These are phyloP conservation scores for Ictidomys tridecemlineatus DNA, from an alignment of 2,113 vertebrate genomes.

Conservation along the genomic window DNA sequence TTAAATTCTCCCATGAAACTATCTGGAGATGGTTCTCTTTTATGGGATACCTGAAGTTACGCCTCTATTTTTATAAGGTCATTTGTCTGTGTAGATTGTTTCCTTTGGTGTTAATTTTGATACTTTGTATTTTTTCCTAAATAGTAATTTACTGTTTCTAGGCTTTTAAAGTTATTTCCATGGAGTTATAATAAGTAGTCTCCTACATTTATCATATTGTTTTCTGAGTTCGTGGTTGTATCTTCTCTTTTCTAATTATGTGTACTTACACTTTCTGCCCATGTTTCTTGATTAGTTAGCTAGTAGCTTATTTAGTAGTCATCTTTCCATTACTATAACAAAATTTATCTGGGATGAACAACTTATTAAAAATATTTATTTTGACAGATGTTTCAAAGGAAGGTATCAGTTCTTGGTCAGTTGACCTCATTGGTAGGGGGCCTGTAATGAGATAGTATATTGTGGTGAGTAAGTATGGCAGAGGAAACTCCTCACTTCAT, in stretches of 20 bases:
- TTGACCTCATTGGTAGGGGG: neutral
- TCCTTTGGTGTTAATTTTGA: neutral
- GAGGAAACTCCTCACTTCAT: neutral
- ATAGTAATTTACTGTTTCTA: neutral
- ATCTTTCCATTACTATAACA: neutral
- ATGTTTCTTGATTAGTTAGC: neutral
- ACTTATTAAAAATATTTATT: neutral
- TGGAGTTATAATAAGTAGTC: neutral
- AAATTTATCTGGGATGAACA: neutral
- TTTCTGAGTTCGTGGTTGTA: neutral
- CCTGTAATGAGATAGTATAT: neutral
- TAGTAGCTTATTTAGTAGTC: neutral
- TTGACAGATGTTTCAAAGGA: neutral
- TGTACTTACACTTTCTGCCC: neutral
- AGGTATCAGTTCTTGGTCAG: neutral
- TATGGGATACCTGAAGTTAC: neutral
- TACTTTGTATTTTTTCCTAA: neutral
- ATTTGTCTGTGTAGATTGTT: neutral
- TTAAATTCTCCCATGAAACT: neutral
- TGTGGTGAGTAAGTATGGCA: neutral
- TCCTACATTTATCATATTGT: slow-evolving; percentile 15
- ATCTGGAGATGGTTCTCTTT: neutral
- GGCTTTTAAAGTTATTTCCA: neutral
- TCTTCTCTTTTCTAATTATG: neutral
- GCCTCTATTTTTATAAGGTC: neutral